phyloP scores from a whole-genome alignment of 2,888 invertebrate genomes.

The Cynaeus angustus region DNA sequence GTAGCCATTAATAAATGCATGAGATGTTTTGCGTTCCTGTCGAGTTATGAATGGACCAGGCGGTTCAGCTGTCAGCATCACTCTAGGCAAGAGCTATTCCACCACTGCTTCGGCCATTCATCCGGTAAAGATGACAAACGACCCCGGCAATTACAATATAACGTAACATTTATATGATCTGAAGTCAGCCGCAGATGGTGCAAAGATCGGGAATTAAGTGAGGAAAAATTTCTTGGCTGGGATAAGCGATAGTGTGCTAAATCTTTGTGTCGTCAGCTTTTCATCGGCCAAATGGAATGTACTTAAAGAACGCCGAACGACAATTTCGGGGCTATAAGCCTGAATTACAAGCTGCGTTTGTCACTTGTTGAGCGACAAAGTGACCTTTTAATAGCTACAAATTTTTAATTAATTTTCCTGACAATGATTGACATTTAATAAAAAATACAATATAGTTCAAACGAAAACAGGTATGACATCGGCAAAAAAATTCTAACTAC shows the following conservation, averaged over 20 bases:
- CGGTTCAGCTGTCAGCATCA: conserved; percentile 43
- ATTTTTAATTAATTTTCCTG: background rate
- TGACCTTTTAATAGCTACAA: background rate
- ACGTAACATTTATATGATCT: conserved; percentile 48
- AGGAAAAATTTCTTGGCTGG: conserved; percentile 9
- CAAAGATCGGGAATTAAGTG: background rate
- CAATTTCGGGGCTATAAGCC: background rate
- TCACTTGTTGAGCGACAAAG: background rate
- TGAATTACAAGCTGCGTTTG: no score
- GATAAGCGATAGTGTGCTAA: conserved; percentile 2
- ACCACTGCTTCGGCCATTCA: conserved; percentile 36
- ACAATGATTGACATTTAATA: background rate
- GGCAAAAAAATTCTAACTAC: no score
- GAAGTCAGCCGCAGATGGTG: conserved; percentile 33
- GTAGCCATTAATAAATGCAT: conserved; percentile 35
- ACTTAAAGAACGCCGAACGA: background rate
- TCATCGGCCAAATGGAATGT: conserved; percentile 2
- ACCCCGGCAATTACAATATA: conserved; percentile 46
- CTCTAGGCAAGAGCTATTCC: conserved; percentile 30
- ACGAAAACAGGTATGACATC: no score
- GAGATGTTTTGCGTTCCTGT: conserved; percentile 36
- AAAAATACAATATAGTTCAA: background rate
- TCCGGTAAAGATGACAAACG: conserved; percentile 52
- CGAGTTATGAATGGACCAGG: conserved; percentile 44
- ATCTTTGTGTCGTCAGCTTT: conserved; percentile 5